Evolutionary conservation across 2,113 vertebrate genomes (phyloP).

Genomic region (Polypterus senegalus): DNA sequence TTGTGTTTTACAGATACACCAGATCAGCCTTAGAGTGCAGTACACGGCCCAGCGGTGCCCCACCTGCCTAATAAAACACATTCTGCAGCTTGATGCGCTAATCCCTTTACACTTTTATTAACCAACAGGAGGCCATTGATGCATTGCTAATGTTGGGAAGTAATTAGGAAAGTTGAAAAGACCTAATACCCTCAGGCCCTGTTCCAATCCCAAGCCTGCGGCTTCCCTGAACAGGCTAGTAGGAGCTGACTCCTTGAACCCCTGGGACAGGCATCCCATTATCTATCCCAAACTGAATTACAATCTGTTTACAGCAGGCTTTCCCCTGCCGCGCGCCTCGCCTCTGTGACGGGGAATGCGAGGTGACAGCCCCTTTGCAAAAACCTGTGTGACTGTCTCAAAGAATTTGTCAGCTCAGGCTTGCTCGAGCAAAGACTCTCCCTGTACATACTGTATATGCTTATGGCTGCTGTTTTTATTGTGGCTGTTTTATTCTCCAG

Average conservation of each 20-base stretch:
- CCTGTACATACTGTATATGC: conserved; percentile 24
- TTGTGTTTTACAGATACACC: too few species aligned
- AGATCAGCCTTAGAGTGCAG: too few species aligned
- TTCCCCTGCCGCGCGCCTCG: neutral
- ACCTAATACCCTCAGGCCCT: neutral
- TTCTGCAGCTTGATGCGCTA: too few species aligned
- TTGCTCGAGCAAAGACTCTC: conserved; percentile 30
- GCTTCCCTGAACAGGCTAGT: neutral
- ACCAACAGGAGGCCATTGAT: neutral
- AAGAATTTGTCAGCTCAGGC: conserved; percentile 39
- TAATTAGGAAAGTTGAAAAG: neutral
- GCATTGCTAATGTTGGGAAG: too few species aligned
- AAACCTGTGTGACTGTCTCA: conserved; percentile 46
- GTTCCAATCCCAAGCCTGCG: neutral
- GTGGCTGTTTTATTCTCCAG: too few species aligned
- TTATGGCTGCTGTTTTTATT: too few species aligned
- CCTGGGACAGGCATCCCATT: conserved; percentile 9
- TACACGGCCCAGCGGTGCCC: too few species aligned
- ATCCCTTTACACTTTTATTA: neutral
- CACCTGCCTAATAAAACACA: too few species aligned
- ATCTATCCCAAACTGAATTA: conserved; percentile 4
- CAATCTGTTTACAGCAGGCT: neutral
- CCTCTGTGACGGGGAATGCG: conserved; percentile 30
- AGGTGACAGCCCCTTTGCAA: conserved; percentile 42
- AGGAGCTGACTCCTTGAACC: conserved; percentile 7